Evolutionary conservation across 2,113 vertebrate species (phyloP), one percentile per base, ranked within the genome.

Genomic region (Calypte anna): DNA sequence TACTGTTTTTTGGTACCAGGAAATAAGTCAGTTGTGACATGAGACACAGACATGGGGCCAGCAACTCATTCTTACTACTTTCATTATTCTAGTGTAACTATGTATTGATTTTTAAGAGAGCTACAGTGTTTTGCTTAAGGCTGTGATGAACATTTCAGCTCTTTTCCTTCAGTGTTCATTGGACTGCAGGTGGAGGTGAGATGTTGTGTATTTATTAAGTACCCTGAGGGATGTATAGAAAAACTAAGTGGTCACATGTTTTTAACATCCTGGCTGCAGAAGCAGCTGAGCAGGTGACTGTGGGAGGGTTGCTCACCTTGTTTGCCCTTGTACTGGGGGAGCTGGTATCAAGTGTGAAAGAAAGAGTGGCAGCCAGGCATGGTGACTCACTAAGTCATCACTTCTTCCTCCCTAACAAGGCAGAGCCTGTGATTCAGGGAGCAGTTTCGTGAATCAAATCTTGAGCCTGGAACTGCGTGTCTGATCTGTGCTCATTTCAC

Each of bases 331-430:
- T 69, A 50, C 73, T 82, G 86, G 90, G 90, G 93, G 90, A 84
- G 82, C 24, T 86, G 83, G 50, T 88, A 75, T 84, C 61, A 38
- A 88, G 90, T 91, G 82, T 69, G 83, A 50, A 83, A 67, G 86
- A 58, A 90, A 79, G 88, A 93, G 69, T 88, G 93, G 82, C 93
- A 95, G 90, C 88, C 95, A 92, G 93, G 90, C 64, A 27, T 12
- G 28, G 61, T 96, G 95, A 96, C 92, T 93, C 92, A 96, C 73
- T 66, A 43, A 83, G 94, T 94, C 95, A 94, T 88, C 93, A 92
- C 31, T 93, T 72, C 36, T 50, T 83, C 68, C 79, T 96, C 68
- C 68, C 50, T 78, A 77, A 74, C 7, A 33, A 78, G 66, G 61
- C 64, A 90, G 61, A 84, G 69, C 44, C 82, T 86, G 76, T 78